Base-by-base conservation (phyloP, 2,888 invertebrate genomes). In the Caenorhabditis doughertyi region DNA sequence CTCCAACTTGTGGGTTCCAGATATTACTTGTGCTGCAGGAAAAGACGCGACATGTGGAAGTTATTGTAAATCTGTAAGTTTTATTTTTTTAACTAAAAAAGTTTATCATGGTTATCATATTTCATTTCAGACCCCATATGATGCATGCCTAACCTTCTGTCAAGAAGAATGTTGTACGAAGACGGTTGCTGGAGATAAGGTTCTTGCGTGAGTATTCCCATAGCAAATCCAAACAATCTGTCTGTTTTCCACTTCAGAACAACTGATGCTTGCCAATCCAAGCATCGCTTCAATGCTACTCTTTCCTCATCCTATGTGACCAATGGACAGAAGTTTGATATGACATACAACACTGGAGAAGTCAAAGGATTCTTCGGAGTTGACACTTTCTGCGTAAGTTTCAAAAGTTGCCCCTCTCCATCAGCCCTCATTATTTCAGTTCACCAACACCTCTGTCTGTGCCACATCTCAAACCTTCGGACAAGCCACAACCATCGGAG, bases 391-490 rank as follows among this genome's bases (percentile, higher is more conserved):
- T 86, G 88, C 70, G 88, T 89, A 55, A 71, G 88, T 58, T 44
- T 42, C 16, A 3, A 16, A 42, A 42, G 42, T 3, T 3, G 16
- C 16, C 42, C 16, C 16, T 16, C 13, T 42, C 8, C 16, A 42
- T 13, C 16, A 16, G 13, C 5, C 8, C 32, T 55, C 23, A 16
- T n/a, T 44, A 11, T 73, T 86, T 56, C 55, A 89, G 89, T 85
- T 89, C 81, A 73, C 82, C 29, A 81, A 81, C 56, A 85, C 87
- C 3, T 72, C 84, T 3, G 81, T 93, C 32, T 86, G 88, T 25
- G 91, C 93, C 9, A 92, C 92, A 56, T 87, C 88, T 39, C 93
- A 93, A 89, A 92, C 92, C n/a, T 93, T 93, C 89, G 93, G 93
- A 18, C 93, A 93, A 81, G 93, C 93, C n/a, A 92, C 91, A 0